Conservation (phyloP, 2,888 invertebrate genomes). For the Ochropleura leucogaster region DNA sequence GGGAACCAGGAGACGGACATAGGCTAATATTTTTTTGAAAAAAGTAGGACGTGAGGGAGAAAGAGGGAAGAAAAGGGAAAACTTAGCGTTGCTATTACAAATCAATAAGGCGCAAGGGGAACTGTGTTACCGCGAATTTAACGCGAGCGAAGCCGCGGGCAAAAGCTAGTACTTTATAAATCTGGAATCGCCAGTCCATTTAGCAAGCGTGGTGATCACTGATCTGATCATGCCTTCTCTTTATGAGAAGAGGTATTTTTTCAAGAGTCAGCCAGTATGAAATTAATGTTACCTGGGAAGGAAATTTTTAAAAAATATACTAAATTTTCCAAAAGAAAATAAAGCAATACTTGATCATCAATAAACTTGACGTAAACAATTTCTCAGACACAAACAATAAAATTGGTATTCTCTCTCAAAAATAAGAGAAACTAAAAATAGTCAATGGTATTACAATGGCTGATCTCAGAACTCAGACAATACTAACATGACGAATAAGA, state of each 20-base stretch:
- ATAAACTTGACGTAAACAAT: constrained; percentile 4
- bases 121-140: no score
- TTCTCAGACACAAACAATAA: constrained; percentile 25
- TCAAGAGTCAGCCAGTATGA: not conserved
- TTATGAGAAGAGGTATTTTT: not conserved
- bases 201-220: not conserved
- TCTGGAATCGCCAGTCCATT: not conserved
- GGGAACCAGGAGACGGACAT: no score
- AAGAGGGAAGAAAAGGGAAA: no score
- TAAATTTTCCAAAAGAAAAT: not conserved
- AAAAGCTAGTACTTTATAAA: no score
- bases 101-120: no score
- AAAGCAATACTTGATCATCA: constrained; percentile 10
- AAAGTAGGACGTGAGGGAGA: no score
- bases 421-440: constrained; percentile 44
- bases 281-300: not conserved
- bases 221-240: not conserved
- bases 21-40: no score
- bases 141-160: no score
- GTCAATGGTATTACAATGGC: constrained; percentile 40
- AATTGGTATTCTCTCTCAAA: constrained; percentile 22
- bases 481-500: constrained; percentile 40
- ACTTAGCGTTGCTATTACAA: no score
- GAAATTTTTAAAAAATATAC: not conserved
- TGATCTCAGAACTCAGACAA: constrained; percentile 50